Conservation (phyloP, 2,888 invertebrate genomes). For the Phaonia tiefii region DNA sequence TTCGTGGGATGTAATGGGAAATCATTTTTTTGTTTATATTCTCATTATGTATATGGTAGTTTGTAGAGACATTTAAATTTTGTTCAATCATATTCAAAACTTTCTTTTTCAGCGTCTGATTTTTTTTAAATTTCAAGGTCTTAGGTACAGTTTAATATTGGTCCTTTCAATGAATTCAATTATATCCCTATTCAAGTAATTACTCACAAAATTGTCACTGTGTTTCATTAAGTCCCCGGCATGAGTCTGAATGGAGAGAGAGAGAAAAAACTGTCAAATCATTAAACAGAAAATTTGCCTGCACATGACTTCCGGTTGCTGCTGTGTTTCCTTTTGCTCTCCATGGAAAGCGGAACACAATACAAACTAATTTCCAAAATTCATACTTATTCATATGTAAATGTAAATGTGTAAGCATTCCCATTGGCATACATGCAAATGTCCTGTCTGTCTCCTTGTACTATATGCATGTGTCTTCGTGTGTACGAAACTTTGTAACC, state of each 20-base stretch:
- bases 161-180: too few relatives aligned
- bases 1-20: too few relatives aligned
- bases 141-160: too few relatives aligned
- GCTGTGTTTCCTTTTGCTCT: slow-evolving; percentile 3
- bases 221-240: neutral
- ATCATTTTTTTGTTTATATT: too few relatives aligned
- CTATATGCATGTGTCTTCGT: too few relatives aligned
- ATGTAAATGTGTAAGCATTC: neutral
- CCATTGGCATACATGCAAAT: neutral
- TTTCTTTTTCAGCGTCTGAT: too few relatives aligned
- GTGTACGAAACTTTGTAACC: neutral
- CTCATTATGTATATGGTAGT: too few relatives aligned
- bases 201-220: neutral
- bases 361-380: neutral
- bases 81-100: too few relatives aligned
- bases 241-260: neutral
- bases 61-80: too few relatives aligned
- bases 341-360: slow-evolving; percentile 39
- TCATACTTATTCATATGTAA: neutral
- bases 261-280: slow-evolving; percentile 24
- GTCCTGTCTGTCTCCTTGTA: neutral
- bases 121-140: too few relatives aligned
- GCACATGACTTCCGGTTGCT: slow-evolving; percentile 61
- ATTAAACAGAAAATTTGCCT: slow-evolving; percentile 48
- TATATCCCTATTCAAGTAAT: too few relatives aligned